Conservation (phyloP, 2,113 vertebrate genomes). For the Cyanoderma ruficeps region DNA sequence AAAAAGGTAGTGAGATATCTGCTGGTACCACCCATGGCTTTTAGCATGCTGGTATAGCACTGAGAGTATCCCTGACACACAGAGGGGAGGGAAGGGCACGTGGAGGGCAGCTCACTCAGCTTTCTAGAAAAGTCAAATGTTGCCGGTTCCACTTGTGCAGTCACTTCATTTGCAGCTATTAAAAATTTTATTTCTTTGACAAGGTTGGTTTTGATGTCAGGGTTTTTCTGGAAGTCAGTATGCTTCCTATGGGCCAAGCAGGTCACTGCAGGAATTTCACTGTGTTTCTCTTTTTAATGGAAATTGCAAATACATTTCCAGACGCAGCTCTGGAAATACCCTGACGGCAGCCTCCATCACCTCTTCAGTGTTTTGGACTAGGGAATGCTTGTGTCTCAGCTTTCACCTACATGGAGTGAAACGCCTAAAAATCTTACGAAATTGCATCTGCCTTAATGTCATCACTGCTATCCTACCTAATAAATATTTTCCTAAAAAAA, state of each 20-base stretch:
- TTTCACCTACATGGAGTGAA: neutral
- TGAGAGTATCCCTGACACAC: fast-evolving
- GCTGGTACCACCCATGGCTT: neutral
- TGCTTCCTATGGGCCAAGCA: neutral
- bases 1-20: neutral
- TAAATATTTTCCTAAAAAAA: neutral
- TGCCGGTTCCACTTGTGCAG: neutral
- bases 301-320: neutral
- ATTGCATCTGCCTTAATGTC: neutral
- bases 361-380: neutral
- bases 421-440: neutral
- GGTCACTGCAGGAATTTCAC: neutral
- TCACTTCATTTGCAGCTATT: neutral
- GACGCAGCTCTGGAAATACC: neutral
- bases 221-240: neutral
- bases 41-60: fast-evolving
- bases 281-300: neutral
- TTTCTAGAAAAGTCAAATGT: neutral
- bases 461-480: neutral
- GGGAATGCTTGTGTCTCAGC: neutral
- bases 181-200: neutral
- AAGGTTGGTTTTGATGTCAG: neutral
- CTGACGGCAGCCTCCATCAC: neutral
- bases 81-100: neutral
- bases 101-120: neutral